Evolutionary conservation across 2,888 invertebrate species (phyloP).

Genomic region (Ectropis crepuscularia): DNA sequence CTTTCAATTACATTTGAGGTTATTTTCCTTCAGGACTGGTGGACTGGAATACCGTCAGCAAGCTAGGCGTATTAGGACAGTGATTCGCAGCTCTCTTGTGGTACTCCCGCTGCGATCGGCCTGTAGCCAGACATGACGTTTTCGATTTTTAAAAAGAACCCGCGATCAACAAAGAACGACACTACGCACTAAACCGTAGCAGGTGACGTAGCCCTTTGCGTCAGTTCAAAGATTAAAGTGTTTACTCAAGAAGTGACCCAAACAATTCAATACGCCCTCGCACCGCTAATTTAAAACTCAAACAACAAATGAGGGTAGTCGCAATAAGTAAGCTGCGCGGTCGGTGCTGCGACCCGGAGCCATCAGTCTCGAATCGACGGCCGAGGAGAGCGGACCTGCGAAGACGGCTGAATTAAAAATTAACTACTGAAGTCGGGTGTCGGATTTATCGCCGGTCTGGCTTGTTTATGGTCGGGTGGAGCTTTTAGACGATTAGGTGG

Average conservation of each 20-base stretch:
- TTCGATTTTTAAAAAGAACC: no score
- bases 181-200: no score
- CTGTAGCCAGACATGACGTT: no score
- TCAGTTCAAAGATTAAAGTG: not conserved
- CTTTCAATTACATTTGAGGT: no score
- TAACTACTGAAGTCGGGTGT: slow-evolving; percentile 64
- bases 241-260: slow-evolving; percentile 43
- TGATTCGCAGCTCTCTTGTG: no score
- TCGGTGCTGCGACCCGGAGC: slow-evolving; percentile 60
- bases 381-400: slow-evolving; percentile 63
- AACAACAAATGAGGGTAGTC: slow-evolving; percentile 80
- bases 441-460: slow-evolving; percentile 69
- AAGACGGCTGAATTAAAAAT: slow-evolving; percentile 75
- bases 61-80: no score
- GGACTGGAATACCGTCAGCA: no score
- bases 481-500: slow-evolving; percentile 72
- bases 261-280: slow-evolving; percentile 46
- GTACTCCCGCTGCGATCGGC: no score
- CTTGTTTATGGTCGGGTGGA: slow-evolving; percentile 67
- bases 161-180: no score
- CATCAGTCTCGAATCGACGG: slow-evolving; percentile 77
- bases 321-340: slow-evolving; percentile 76
- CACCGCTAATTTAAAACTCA: slow-evolving; percentile 75
- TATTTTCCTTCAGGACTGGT: no score
- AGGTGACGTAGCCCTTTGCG: no score